A percentile compares a stretch with the other conserved stretches of the same genome.
phyloP scores from a whole-genome alignment of 2,797 vertebrate species.

The Danio tinwini region DNA sequence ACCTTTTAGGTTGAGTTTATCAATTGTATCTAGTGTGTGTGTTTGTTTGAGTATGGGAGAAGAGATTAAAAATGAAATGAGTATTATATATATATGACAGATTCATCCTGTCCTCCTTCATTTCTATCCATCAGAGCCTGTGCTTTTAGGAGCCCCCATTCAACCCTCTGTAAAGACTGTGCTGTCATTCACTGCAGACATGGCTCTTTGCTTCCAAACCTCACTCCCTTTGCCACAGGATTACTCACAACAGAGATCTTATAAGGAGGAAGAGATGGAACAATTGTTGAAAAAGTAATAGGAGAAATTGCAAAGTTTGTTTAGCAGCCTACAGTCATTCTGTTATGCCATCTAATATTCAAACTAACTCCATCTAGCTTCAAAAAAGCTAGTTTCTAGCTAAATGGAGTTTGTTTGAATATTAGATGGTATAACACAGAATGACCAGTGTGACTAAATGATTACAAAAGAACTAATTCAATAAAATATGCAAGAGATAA shows the following conservation, averaged over 20 bases:
- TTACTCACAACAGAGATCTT: background rate
- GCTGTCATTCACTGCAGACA: constrained; percentile 15
- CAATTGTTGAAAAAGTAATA: background rate
- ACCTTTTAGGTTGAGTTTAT: background rate
- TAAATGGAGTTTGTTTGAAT: no score
- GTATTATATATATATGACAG: background rate
- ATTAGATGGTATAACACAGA: no score
- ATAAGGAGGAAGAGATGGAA: background rate
- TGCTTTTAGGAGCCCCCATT: constrained; percentile 38
- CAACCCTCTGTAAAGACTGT: constrained; percentile 24
- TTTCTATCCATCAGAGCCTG: constrained; percentile 26
- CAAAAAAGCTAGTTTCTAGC: no score
- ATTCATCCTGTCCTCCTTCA: background rate
- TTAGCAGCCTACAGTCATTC: no score
- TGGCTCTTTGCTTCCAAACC: constrained; percentile 35
- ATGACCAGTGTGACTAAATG: background rate
- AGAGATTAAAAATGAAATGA: background rate
- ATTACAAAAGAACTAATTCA: background rate
- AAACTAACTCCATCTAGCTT: no score
- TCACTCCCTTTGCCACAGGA: constrained; percentile 8
- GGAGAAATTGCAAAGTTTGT: no score
- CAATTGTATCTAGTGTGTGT: background rate
- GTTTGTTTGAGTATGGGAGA: background rate
- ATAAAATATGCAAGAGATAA: background rate
- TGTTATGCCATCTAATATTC: no score